These are phyloP conservation scores for Arvicanthis niloticus DNA, from an alignment of 2,113 vertebrate species.

Conservation along the genomic window DNA sequence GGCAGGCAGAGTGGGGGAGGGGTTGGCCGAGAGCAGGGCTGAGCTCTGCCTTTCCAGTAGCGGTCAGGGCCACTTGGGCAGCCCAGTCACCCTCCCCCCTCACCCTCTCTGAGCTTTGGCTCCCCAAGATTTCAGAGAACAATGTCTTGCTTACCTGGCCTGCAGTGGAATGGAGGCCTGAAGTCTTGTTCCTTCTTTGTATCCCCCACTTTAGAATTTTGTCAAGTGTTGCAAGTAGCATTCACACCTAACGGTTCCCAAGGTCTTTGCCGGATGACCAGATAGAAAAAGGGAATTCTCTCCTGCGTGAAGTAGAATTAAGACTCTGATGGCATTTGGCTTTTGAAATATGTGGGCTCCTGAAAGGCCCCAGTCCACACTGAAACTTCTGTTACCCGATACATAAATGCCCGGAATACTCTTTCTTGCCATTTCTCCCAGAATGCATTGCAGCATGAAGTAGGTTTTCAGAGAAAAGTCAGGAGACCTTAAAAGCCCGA, in stretches of 20 bases:
- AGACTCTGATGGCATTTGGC: background rate
- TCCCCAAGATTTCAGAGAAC: background rate
- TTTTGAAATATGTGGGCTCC: background rate
- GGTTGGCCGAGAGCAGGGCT: background rate
- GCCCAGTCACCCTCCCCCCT: accelerated
- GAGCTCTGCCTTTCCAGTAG: accelerated
- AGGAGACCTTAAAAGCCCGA: background rate
- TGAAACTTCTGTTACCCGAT: background rate
- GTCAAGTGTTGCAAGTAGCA: background rate
- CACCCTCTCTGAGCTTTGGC: background rate
- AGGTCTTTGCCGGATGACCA: background rate
- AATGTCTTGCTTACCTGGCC: accelerated
- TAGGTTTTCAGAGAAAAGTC: background rate
- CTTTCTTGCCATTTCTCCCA: background rate
- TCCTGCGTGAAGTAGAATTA: background rate
- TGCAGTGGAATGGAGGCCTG: accelerated
- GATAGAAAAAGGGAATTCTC: background rate
- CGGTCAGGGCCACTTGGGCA: accelerated
- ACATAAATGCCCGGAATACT: accelerated
- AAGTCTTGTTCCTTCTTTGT: background rate
- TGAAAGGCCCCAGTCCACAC: background rate
- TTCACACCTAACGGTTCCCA: background rate
- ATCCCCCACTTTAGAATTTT: background rate
- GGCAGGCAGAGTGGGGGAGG: constrained; percentile 35
- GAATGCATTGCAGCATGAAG: too few species aligned